These are phyloP conservation scores for Leiothrix lutea DNA, from an alignment of 2,113 vertebrate species.

Conservation along the genomic window DNA sequence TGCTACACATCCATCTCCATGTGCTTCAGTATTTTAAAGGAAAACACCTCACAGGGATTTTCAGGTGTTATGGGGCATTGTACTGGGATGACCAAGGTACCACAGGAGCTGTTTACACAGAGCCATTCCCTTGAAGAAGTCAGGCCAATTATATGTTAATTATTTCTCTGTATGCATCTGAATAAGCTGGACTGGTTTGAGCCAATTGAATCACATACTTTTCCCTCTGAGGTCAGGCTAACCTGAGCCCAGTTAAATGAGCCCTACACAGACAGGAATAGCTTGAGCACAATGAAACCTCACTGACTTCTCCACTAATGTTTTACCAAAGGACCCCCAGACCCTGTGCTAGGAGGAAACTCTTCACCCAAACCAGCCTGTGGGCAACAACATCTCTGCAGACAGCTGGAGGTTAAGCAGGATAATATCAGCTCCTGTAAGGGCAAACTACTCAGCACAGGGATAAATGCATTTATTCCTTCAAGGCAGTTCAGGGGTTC, in stretches of 20 bases:
- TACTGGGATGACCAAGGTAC: neutral
- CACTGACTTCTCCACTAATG: neutral
- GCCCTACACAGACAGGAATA: neutral
- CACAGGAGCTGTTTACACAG: neutral
- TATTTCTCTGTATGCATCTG: neutral
- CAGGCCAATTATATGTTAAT: neutral
- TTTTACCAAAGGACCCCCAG: constrained; percentile 41
- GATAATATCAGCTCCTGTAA: neutral
- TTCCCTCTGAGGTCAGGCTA: constrained; percentile 39
- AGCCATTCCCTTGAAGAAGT: neutral
- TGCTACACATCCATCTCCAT: neutral
- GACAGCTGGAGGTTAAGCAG: neutral
- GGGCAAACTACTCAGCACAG: neutral
- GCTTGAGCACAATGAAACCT: neutral
- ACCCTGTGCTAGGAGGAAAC: neutral
- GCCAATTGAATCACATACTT: neutral
- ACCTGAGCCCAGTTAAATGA: constrained; percentile 14
- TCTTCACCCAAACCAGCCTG: neutral
- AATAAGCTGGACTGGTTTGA: neutral
- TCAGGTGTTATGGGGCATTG: neutral
- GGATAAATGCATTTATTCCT: neutral
- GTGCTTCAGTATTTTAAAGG: neutral
- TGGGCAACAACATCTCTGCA: neutral
- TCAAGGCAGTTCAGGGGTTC: neutral
- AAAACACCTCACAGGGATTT: neutral